Conservation (phyloP, 2,797 vertebrate genomes). For the Crenichthys baileyi region DNA sequence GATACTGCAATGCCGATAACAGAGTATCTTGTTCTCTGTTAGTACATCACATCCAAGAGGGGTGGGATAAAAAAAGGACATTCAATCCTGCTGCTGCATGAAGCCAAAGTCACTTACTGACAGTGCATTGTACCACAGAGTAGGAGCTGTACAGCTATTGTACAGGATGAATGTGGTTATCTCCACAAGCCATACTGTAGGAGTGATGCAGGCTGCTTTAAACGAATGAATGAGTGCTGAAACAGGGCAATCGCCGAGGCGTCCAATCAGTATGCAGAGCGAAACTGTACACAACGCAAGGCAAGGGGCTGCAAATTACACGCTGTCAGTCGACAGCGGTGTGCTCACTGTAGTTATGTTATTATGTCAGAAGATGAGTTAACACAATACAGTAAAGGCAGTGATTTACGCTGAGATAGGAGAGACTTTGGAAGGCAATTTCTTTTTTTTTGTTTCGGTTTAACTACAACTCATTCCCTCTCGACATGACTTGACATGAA, state of each 20-base stretch:
- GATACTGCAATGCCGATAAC: slow-evolving; percentile 73
- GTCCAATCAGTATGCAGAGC: slow-evolving; percentile 36
- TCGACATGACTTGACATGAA: not conserved
- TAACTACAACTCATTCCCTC: slow-evolving; percentile 19
- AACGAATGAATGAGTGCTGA: slow-evolving; percentile 59
- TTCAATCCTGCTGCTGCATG: slow-evolving; percentile 55
- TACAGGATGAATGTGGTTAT: slow-evolving; percentile 68
- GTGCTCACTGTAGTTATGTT: slow-evolving; percentile 36
- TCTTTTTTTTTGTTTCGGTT: slow-evolving; percentile 14
- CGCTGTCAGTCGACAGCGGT: slow-evolving; percentile 25
- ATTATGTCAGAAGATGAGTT: slow-evolving; percentile 35
- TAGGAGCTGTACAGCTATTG: slow-evolving; percentile 41
- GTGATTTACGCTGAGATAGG: slow-evolving; percentile 19
- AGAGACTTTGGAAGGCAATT: slow-evolving; percentile 10
- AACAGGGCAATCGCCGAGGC: slow-evolving; percentile 49
- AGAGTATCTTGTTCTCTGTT: slow-evolving; percentile 68
- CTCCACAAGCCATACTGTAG: slow-evolving; percentile 67
- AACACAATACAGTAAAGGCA: slow-evolving; percentile 16
- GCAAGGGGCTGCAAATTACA: slow-evolving; percentile 38
- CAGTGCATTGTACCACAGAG: slow-evolving; percentile 40
- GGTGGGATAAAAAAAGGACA: slow-evolving; percentile 69
- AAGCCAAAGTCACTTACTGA: slow-evolving; percentile 47
- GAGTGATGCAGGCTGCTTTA: slow-evolving; percentile 50
- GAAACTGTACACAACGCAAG: slow-evolving; percentile 31
- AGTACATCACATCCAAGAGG: slow-evolving; percentile 66